Evolutionary conservation across 2,113 vertebrate genomes (phyloP), one percentile per base, ranked within the genome.

Genomic region (Miniopterus natalensis): DNA sequence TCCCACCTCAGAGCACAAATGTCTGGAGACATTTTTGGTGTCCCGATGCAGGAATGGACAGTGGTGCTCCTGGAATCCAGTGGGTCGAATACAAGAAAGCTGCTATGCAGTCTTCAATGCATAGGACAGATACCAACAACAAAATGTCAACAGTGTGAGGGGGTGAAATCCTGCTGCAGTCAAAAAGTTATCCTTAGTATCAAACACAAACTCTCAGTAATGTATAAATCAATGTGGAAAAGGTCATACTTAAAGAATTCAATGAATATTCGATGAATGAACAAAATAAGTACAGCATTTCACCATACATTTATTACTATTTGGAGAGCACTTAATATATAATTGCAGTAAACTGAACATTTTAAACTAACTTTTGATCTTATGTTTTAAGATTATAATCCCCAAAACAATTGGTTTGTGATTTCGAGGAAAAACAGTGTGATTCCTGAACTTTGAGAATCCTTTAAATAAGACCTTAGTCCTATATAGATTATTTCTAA

Each of bases 51-150:
- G n/a, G 29, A 18, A 18, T 25, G 42, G 15, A 42, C 0, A 3
- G 0, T 20, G 18, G 1, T 15, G 18, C 4, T 7, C 11, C 15
- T 40, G 70, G 45, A 13, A 20, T 3, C 2, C 0, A 6, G 29
- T 1, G 10, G 63, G 23, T 10, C 5, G 21, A 36, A 36, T 8
- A n/a, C 36, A 8, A 4, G 11, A 10, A 47, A 27, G 8, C 5
- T 10, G 45, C 15, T 11, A 8, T 3, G 4, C 8, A 1, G 0
- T 14, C 31, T 42, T 6, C n/a, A 27, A 27, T 0, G 6, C 2
- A 23, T 31, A 49, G 36, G 6, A 10, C 45, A 47, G 25, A 0
- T 9, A 18, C 40, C 36, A 2, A 0, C 55, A 1, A 5, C 6
- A 10, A 36, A 49, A 18, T 0, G 6, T 1, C 70, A 12, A 11